These are phyloP conservation scores for Matsumyia berberina DNA, from an alignment of 2,888 invertebrate genomes.

Conservation along the genomic window DNA sequence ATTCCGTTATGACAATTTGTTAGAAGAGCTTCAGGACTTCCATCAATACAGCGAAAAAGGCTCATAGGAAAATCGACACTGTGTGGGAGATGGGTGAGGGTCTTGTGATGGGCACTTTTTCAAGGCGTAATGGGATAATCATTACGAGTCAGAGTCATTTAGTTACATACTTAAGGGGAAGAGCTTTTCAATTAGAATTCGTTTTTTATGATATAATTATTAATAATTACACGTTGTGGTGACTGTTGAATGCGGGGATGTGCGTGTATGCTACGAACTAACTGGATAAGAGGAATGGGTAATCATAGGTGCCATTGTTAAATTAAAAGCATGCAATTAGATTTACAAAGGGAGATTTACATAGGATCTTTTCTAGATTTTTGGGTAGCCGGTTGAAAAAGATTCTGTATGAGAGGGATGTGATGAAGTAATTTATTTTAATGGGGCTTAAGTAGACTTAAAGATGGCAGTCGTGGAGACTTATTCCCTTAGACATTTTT, in stretches of 20 bases:
- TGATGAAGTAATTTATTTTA: too few species aligned
- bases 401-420: too few species aligned
- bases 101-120: neutral
- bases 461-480: too few species aligned
- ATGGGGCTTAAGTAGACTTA: too few species aligned
- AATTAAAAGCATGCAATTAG: conserved; percentile 1
- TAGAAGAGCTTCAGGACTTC: too few species aligned
- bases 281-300: conserved; percentile 17
- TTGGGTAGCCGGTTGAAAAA: too few species aligned
- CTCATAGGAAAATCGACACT: conserved; percentile 10
- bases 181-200: conserved; percentile 7
- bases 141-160: conserved; percentile 25
- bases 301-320: neutral
- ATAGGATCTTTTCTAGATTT: too few species aligned
- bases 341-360: neutral
- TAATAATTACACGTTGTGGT: conserved; percentile 25
- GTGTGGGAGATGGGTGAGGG: conserved; percentile 4
- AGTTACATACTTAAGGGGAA: neutral
- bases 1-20: conserved; percentile 8
- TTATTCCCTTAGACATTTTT: too few species aligned
- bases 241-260: neutral
- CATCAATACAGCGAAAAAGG: neutral
- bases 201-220: conserved; percentile 45
- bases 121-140: conserved; percentile 30
- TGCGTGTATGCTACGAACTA: conserved; percentile 1